Evolutionary conservation across 2,113 vertebrate genomes (phyloP), one percentile per base, ranked within the genome.

Genomic region (Sciurus niger): DNA sequence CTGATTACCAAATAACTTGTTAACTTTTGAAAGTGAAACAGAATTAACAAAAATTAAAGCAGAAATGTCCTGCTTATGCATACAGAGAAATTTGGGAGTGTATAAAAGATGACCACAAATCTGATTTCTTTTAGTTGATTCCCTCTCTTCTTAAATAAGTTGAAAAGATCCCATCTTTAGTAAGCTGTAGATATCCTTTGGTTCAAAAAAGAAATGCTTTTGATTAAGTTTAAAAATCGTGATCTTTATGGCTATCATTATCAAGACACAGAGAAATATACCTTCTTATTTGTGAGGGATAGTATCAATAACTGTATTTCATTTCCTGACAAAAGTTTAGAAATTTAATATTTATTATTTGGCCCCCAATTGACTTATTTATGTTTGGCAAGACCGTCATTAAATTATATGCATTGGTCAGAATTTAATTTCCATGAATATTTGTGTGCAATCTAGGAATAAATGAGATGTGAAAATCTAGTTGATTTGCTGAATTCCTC

Each of bases 1-100:
- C 48, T 86, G 73, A 86, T 89, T 76, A 70, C 34, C 40, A 40
- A 17, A 37, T 18, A 95, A 48, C n/a, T 67, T 53, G 24, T 43
- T 79, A 89, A 77, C 37, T 88, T 93, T 86, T 83, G 48, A 94
- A 85, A 93, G 87, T 86, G 76, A 96, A 94, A 82, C 34, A 89
- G 13, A 84, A 78, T 76, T 70, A 65, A 68, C 12, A 25, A 34
- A 34, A 94, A 10, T 93, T 73, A 43, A 68, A 96, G 4, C 46
- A 93, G 51, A 60, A 94, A 88, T 78, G 14, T 32, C 83, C 22
- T 79, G 2, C 63, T 65, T 43, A 34, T 86, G 48, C 11, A 77
- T 30, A 78, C 0, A 37, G 17, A 34, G 48, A 77, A 92, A 86
- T 72, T 53, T 34, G 84, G 28, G 32, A 76, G n/a, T 70, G 67